phyloP scores from a whole-genome alignment of 2,113 vertebrate species.

The Cebus imitator region DNA sequence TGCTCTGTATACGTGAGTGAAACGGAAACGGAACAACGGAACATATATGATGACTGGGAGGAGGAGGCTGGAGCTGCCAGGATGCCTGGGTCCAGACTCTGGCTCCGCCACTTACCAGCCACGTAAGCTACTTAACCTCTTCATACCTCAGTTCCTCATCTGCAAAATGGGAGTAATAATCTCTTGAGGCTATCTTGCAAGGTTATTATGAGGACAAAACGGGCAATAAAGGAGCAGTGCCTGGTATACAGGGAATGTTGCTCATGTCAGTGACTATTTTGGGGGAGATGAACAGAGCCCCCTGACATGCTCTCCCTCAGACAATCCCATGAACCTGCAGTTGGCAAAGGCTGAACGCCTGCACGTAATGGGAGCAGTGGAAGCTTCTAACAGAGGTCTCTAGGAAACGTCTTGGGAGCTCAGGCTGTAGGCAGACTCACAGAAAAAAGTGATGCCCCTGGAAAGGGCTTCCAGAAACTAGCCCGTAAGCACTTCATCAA shows the following conservation, averaged over 20 bases:
- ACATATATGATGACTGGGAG: neutral
- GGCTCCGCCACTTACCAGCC: neutral
- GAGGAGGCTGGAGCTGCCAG: neutral
- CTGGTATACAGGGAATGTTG: neutral
- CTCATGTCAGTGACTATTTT: accelerated
- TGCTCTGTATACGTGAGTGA: accelerated
- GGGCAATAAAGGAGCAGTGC: neutral
- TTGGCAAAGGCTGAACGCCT: neutral
- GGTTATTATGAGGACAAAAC: neutral
- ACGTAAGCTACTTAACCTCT: neutral
- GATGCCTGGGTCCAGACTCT: neutral
- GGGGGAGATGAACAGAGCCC: neutral
- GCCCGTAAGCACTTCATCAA: neutral
- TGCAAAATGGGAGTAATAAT: neutral
- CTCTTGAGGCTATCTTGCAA: neutral
- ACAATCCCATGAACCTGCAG: neutral
- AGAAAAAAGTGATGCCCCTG: neutral
- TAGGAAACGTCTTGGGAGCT: neutral
- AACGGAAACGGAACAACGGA: neutral
- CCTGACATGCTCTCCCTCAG: neutral
- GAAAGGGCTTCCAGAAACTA: slow-evolving; percentile 43
- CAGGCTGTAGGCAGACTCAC: neutral
- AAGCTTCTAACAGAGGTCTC: neutral
- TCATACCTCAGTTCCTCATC: neutral
- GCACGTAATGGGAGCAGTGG: neutral